A percentile compares a stretch with the other conserved stretches of the same genome.
Evolutionary conservation across 1,140 invertebrate genomes (phyloP).

Genomic region (Cydia amplana): DNA sequence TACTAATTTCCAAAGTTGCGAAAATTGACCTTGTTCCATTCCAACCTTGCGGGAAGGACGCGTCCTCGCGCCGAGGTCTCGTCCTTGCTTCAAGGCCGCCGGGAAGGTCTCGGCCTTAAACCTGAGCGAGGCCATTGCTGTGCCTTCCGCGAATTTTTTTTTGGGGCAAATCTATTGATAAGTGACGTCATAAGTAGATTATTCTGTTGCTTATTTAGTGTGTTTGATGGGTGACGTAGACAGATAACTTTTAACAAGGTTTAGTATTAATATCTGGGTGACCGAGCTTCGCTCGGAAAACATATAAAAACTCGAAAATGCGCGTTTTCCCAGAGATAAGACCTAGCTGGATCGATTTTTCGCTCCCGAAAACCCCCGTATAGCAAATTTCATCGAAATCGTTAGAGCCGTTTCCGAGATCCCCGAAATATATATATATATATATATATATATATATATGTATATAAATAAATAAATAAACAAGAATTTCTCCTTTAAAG

Average conservation of each 20-base stretch:
- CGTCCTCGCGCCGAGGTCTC: constrained; percentile 47
- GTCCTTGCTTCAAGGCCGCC: constrained; percentile 40
- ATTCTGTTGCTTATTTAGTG: background rate
- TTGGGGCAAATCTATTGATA: background rate
- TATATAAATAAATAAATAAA: too few relatives aligned
- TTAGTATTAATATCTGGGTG: too few relatives aligned
- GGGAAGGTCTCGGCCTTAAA: constrained; percentile 34
- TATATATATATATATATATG: too few relatives aligned
- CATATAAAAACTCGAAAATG: too few relatives aligned
- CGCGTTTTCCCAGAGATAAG: too few relatives aligned
- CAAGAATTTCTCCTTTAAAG: too few relatives aligned
- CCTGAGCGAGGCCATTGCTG: constrained; percentile 3
- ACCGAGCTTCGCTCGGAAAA: too few relatives aligned
- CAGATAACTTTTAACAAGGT: background rate
- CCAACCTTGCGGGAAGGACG: constrained; percentile 38
- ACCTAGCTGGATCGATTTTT: too few relatives aligned
- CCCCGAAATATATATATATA: too few relatives aligned
- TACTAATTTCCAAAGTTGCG: constrained; percentile 17
- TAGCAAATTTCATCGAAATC: too few relatives aligned
- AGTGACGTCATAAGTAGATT: constrained; percentile 12
- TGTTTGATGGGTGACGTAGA: background rate
- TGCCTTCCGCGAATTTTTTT: constrained; percentile 15
- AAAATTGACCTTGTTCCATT: constrained; percentile 14
- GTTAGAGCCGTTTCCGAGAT: too few relatives aligned
- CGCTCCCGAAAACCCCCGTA: too few relatives aligned